Base-by-base conservation (phyloP, 2,797 vertebrate species). In the Alfaro cultratus region DNA sequence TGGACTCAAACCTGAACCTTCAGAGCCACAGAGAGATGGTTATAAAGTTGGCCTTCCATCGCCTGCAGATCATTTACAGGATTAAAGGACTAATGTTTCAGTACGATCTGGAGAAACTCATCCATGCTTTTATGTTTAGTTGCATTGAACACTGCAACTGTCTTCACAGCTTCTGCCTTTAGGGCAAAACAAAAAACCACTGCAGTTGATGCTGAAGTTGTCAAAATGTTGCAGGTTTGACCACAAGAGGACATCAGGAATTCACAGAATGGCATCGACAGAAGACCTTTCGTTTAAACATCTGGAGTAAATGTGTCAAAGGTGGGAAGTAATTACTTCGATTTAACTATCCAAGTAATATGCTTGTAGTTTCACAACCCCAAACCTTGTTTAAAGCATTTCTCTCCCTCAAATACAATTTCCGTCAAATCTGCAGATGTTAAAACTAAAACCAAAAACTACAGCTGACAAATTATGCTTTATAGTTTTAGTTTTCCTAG, bases 151-250 rank as follows among this genome's bases (percentile, higher is more conserved):
- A 26, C 23, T 10, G 23, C 51, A 53, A 10, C 9, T 0, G 9
- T 53, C 51, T 53, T 53, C 51, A 51, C 21, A 53, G 51, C 23
- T 26, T 53, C 51, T 3, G 23, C 23, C 9, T 26, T 53, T 23
- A 51, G 2, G 21, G 16, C 5, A 51, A 51, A 23, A 47, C 46
- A 47, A 8, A 26, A 53, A 26, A 4, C 8, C 18, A 6, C 6
- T 8, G 18, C 47, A 51, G 47, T 51, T 53, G 23, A 53, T 53
- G 1, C 2, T 26, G 21, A 57, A 9, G 12, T 73, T 0, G 77
- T 80, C 62, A 74, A 76, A 82, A 80, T 39, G 83, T 78, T 72
- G 74, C 67, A 72, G 80, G 73, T 84, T 79, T 77, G 51, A 13
- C 49, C 23, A 29, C 4, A 0, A 1, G 31, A 53, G 16, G 49